A percentile compares a stretch with the other conserved stretches of the same genome.
These are phyloP conservation scores for Petrocephalus schoutedeni DNA, from an alignment of 2,797 vertebrate species.

Conservation along the genomic window DNA sequence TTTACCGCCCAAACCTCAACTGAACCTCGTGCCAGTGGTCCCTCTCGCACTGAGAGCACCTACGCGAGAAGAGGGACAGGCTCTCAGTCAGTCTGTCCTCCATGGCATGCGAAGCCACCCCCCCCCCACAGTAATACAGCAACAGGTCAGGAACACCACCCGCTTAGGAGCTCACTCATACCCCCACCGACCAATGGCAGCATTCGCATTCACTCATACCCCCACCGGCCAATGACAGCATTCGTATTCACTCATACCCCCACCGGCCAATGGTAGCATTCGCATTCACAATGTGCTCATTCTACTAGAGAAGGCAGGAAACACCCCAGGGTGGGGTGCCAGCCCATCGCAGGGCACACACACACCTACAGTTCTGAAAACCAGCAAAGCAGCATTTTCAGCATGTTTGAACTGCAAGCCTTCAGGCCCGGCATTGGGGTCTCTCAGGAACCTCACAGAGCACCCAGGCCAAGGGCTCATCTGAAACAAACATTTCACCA, in stretches of 20 bases:
- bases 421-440: neutral
- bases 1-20: constrained; percentile 15
- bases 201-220: neutral
- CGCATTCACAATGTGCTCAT: too few relatives aligned
- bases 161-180: neutral
- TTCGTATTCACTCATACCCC: neutral
- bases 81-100: neutral
- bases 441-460: neutral
- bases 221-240: neutral
- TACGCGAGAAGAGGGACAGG: constrained; percentile 15
- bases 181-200: neutral
- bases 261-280: neutral
- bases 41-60: constrained; percentile 8
- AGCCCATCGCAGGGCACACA: too few relatives aligned
- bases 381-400: neutral
- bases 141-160: neutral
- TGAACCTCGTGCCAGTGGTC: neutral
- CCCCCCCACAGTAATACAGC: neutral
- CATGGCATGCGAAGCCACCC: too few relatives aligned
- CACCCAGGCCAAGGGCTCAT: neutral
- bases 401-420: neutral
- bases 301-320: too few relatives aligned
- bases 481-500: neutral
- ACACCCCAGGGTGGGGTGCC: too few relatives aligned
- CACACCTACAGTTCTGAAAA: neutral